Evolutionary conservation across 2,888 invertebrate species (phyloP).

Genomic region (Lepas anatifera): DNA sequence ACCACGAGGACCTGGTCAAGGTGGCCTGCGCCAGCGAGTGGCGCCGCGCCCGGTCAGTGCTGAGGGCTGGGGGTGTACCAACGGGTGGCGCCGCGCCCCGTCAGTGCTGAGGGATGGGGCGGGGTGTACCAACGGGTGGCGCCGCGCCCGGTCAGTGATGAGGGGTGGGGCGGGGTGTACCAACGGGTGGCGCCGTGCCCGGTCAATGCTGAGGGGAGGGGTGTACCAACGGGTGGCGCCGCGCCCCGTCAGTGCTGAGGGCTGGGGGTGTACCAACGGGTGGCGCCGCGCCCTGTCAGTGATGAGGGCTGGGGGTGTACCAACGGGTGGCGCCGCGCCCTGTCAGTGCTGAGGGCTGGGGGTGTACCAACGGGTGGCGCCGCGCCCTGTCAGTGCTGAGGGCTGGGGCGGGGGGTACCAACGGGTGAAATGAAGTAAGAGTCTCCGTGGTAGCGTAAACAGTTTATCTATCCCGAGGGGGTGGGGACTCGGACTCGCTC

Average conservation of each 20-base stretch:
- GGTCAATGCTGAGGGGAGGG: conserved; percentile 55
- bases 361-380: too few species aligned
- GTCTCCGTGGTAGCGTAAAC: too few species aligned
- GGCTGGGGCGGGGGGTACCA: background rate
- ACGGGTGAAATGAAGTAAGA: too few species aligned
- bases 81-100: too few species aligned
- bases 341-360: conserved; percentile 40
- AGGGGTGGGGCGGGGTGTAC: conserved; percentile 83
- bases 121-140: too few species aligned
- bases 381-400: background rate
- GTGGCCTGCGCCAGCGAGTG: conserved; percentile 84
- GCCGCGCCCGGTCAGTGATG: too few species aligned
- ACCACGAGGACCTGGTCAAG: conserved; percentile 56
- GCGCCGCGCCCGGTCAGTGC: conserved; percentile 66
- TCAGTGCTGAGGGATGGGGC: background rate
- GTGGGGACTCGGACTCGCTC: too few species aligned
- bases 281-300: too few species aligned
- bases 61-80: background rate
- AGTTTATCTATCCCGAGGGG: too few species aligned
- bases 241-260: conserved; percentile 51
- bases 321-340: conserved; percentile 79
- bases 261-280: too few species aligned
- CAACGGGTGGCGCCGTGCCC: conserved; percentile 79
- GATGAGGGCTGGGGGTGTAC: conserved; percentile 49
- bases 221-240: conserved; percentile 81